Conservation (phyloP, 2,888 invertebrate genomes). For the Callimorpha dominula region DNA sequence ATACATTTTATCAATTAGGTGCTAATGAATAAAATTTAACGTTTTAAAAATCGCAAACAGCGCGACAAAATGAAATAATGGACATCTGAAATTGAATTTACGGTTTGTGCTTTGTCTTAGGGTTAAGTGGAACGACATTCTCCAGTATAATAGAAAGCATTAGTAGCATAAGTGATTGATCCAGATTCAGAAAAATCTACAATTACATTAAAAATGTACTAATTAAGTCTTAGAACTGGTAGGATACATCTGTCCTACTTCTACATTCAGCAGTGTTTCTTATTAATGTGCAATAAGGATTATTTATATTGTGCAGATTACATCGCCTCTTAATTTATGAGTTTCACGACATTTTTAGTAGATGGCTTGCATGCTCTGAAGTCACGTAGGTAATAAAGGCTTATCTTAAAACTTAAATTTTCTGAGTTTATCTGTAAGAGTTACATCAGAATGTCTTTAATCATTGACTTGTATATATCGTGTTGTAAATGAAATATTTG, state of each 20-base stretch:
- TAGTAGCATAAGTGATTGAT: no score
- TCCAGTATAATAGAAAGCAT: no score
- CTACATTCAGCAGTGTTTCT: not conserved
- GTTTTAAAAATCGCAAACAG: conserved; percentile 16
- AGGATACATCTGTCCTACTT: not conserved
- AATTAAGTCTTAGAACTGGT: no score
- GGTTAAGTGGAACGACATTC: no score
- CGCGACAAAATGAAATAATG: no score
- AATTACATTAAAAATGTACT: no score
- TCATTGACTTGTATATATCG: not conserved
- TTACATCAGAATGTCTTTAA: conserved; percentile 4
- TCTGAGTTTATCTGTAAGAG: conserved; percentile 4
- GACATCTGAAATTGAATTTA: no score
- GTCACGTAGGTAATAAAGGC: conserved; percentile 12
- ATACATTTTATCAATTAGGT: conserved; percentile 34
- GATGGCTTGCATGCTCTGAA: not conserved
- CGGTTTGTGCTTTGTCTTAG: no score
- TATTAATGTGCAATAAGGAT: conserved; percentile 11
- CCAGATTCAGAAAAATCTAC: no score
- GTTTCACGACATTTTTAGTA: conserved; percentile 6
- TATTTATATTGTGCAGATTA: conserved; percentile 15
- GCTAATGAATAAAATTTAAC: conserved; percentile 35
- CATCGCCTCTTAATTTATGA: conserved; percentile 18
- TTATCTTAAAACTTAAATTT: conserved; percentile 17
- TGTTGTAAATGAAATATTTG: not conserved